Evolutionary conservation across 1,140 invertebrate species (phyloP), one percentile per base, ranked within the genome.

Genomic region (Laupala kohalensis): DNA sequence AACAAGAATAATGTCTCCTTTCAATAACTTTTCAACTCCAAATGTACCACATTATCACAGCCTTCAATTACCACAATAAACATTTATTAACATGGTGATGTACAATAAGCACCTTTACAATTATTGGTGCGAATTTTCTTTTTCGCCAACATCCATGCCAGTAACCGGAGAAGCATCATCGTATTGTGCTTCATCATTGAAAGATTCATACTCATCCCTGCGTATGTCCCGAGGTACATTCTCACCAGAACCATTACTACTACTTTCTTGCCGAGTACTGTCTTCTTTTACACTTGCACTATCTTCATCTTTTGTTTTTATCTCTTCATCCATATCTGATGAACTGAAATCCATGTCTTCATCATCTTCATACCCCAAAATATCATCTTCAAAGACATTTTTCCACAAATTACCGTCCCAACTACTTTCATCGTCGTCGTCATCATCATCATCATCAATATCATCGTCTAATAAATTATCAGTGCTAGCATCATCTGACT

Each of bases 201-300:
- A 37, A n/a, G 67, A 27, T 68, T 68, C 67, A 25, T 68, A 68
- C 29, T 68, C 15, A n/a, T 68, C 67, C 12, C 67, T 27, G 3
- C n/a, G 23, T 27, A 68, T 68, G 27, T 37, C 24, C 2, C 4
- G n/a, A 37, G 67, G 67, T 9, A 68, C 67, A 37, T 6, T 5
- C 27, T 68, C 67, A 19, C 67, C 67, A 29, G 67, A 68, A 28
- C 27, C 28, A 68, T 6, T 30, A 5, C 28, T 68, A 23, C 12
- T 67, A 24, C 15, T 27, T 23, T 30, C 13, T 6, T 25, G 23
- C 0, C 23, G 6, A 28, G 27, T 6, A n/a, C 29, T 23, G 24
- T 68, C 27, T 37, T 30, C 26, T 12, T 29, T 23, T 15, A 28
- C 27, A 28, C n/a, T 23, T 27, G 12, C 25, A 28, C 26, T 68